phyloP scores from a whole-genome alignment of 1,140 invertebrate genomes.

The Ceratina calcarata region DNA sequence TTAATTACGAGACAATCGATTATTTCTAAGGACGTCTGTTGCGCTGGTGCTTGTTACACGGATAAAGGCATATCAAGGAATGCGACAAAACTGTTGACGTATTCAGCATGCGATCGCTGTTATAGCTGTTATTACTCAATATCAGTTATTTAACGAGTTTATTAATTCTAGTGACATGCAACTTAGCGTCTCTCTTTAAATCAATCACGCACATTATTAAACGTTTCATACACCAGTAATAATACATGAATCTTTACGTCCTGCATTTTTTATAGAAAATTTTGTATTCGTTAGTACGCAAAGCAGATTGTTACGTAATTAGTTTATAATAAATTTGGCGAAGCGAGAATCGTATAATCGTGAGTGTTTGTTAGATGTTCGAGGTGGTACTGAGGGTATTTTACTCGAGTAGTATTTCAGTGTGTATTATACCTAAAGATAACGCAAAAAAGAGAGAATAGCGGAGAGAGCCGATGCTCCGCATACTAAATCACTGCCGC shows the following conservation, averaged over 20 bases:
- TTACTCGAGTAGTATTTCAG: background rate
- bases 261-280: no score
- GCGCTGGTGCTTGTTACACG: background rate
- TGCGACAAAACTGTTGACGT: background rate
- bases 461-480: conserved; percentile 61
- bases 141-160: no score
- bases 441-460: conserved; percentile 31
- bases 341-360: no score
- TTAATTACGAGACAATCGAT: conserved; percentile 31
- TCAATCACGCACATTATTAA: background rate
- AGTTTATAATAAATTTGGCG: no score
- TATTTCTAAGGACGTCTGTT: background rate
- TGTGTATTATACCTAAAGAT: conserved; percentile 44
- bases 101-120: background rate
- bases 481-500: conserved; percentile 77
- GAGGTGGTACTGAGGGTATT: background rate
- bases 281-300: no score
- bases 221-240: background rate
- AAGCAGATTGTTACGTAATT: no score
- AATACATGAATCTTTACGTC: no score
- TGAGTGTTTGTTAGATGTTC: background rate
- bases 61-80: background rate
- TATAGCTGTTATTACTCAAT: background rate
- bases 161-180: background rate
- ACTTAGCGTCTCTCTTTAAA: no score